A percentile compares a stretch with the other conserved stretches of the same genome.
Conservation (phyloP, 2,888 invertebrate species). For the Pollenia amentaria region DNA sequence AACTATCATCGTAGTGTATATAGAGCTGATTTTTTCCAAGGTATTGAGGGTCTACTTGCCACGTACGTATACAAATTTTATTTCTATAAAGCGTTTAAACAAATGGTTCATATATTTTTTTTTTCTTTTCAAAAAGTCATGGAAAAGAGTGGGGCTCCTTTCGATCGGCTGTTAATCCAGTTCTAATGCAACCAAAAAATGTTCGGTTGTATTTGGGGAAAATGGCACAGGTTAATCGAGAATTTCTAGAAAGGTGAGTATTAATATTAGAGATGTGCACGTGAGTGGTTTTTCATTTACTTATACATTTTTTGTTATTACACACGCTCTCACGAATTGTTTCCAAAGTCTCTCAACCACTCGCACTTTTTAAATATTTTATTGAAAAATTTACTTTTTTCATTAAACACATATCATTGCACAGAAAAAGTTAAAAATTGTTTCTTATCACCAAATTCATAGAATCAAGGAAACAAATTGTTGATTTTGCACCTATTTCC, state of each 20-base stretch:
- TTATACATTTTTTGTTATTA: too few species aligned
- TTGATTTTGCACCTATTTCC: too few species aligned
- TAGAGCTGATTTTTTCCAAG: conserved; percentile 77
- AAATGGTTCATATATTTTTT: not conserved
- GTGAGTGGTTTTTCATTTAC: too few species aligned
- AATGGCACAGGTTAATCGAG: conserved; percentile 85
- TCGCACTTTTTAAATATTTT: too few species aligned
- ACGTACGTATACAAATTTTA: conserved; percentile 46
- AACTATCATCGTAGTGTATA: conserved; percentile 82
- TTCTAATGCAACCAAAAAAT: conserved; percentile 87
- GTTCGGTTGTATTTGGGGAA: conserved; percentile 85
- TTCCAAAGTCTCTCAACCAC: not conserved
- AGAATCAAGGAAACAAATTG: too few species aligned
- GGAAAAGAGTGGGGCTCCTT: conserved; percentile 89
- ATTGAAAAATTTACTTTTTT: too few species aligned
- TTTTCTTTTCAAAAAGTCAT: conserved; percentile 40
- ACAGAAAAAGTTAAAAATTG: too few species aligned
- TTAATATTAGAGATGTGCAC: too few species aligned
- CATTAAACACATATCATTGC: too few species aligned
- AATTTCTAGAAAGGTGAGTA: conserved; percentile 80
- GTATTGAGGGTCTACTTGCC: conserved; percentile 63
- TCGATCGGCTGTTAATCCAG: conserved; percentile 88
- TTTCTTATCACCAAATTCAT: too few species aligned
- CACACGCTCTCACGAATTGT: too few species aligned
- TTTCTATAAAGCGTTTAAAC: too few species aligned